Base-by-base conservation (phyloP, 2,888 invertebrate genomes). In the Agonum fuliginosum region DNA sequence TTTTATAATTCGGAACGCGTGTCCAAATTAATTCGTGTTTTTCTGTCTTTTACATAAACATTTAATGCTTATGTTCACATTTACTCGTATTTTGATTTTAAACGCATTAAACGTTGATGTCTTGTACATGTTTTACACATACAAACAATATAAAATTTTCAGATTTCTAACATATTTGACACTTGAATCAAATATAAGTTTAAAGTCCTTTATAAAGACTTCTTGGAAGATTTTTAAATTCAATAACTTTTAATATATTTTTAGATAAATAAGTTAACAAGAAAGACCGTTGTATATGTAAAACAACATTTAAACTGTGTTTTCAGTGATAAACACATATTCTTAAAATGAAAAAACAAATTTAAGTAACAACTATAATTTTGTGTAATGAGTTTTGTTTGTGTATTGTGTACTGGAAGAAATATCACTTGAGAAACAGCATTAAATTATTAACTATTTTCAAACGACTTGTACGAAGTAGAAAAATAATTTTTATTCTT, bases 291-390 rank as follows among this genome's bases (percentile, higher is more conserved):
- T 62, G 58, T 62, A 62, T 62, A 62, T 62, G 58, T 30, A 62
- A 62, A 62, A 62, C 58, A 62, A 54, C 54, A 34, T 34, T 37
- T n/a, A n/a, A n/a, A n/a, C n/a, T n/a, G 73, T 58, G 73, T 73
- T 46, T 43, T 34, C 30, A 51, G 73, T 58, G 41, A 58, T 54
- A 54, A 51, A 73, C 58, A 73, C 58, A 58, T 46, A 70, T 70
- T 70, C 46, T 41, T 67, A 67, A 20, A 67, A 37, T 72, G 54
- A n/a, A 73, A n/a, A 73, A 73, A 73, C 58, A 24, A 73, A 73
- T 58, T 41, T 51, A 72, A 67, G 46, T 73, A 73, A 73, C 73
- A 37, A 73, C 73, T 54, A 73, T 54, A 58, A 17, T 19, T 20
- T 14, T 51, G 41, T 73, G 34, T 69, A 24, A n/a, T 46, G 67